Base-by-base conservation (phyloP, 2,797 vertebrate species). In the Enteromius anoplus region DNA sequence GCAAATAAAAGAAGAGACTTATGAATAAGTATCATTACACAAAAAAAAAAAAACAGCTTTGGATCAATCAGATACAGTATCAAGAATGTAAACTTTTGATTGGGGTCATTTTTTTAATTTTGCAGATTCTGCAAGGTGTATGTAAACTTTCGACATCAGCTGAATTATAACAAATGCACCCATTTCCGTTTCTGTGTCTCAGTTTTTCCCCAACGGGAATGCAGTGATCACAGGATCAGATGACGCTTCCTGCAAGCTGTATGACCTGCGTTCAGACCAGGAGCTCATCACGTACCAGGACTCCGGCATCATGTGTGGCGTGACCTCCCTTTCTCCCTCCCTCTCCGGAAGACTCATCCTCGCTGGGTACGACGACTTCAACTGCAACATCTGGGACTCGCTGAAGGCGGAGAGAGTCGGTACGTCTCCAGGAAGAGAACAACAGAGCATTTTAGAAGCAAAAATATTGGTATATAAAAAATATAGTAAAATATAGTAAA, bases 131-230 rank as follows among this genome's bases (percentile, higher is more conserved):
- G 53, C 53, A 58, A 4, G 9, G 10, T 2, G 10, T 11, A 23
- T 12, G 55, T 23, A 5, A 60, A 60, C 55, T 23, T 58, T 58
- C 23, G 55, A 60, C 55, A 12, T 60, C n/a, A 23, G 23, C 55
- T 60, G n/a, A 12, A 51, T 53, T 34, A n/a, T 37, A 23, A 68
- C 6, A 42, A 70, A 47, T n/a, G 9, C 21, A 29, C 19, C 0
- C 0, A 21, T 66, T 66, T 75, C 17, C 32, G 26, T 47, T 42
- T 66, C 3, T 58, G n/a, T 15, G 19, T 60, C 1, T 15, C 88
- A 99, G 98, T 99, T 99, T 91, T 99, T 99, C 91, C 98, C 98
- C n/a, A 99, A 94, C 0, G 98, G 98, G 0, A 96, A 98, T 23
- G 98, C 96, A 12, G 96, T 99, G 88, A 97, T 98, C 89, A 99